Evolutionary conservation across 2,797 vertebrate species (phyloP).

Genomic region (Sternotherus odoratus): DNA sequence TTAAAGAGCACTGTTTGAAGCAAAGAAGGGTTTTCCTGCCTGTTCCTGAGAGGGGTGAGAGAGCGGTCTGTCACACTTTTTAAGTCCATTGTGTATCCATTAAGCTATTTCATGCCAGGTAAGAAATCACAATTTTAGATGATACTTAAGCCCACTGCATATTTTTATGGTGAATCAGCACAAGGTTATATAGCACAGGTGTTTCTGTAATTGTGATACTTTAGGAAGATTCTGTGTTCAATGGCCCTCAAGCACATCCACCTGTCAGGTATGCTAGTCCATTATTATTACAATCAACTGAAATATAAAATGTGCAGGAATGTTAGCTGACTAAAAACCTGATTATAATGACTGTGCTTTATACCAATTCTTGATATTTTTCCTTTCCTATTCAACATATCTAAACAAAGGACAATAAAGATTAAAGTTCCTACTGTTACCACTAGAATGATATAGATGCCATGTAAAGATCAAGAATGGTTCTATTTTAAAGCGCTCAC

Average conservation of each 20-base stretch:
- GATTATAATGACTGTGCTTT: neutral
- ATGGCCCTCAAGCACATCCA: slow-evolving; percentile 39
- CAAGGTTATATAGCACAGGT: slow-evolving; percentile 52
- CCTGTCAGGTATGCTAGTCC: slow-evolving; percentile 3
- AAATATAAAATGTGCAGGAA: slow-evolving; percentile 43
- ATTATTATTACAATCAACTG: slow-evolving; percentile 27
- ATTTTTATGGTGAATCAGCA: slow-evolving; percentile 54
- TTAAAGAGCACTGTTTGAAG: too few relatives aligned
- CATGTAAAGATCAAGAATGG: neutral
- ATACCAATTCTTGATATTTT: neutral
- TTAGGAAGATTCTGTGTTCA: slow-evolving; percentile 49
- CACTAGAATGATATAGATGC: slow-evolving; percentile 11
- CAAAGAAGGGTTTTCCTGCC: too few relatives aligned
- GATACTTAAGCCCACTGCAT: slow-evolving; percentile 11
- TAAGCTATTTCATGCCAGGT: slow-evolving; percentile 9
- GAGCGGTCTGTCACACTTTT: too few relatives aligned
- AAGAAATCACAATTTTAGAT: slow-evolving; percentile 39
- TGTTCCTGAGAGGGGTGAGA: too few relatives aligned
- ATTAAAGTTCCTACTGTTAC: slow-evolving; percentile 6
- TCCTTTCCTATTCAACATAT: slow-evolving; percentile 25
- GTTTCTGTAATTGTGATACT: slow-evolving; percentile 53
- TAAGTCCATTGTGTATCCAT: neutral
- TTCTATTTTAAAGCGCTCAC: neutral
- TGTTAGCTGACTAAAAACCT: slow-evolving; percentile 22
- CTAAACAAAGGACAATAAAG: neutral